Percentiles rank a stretch among this genome's conserved stretches.
Evolutionary conservation across 2,797 vertebrate species (phyloP).

Genomic region (Zenarchopterus dispar): DNA sequence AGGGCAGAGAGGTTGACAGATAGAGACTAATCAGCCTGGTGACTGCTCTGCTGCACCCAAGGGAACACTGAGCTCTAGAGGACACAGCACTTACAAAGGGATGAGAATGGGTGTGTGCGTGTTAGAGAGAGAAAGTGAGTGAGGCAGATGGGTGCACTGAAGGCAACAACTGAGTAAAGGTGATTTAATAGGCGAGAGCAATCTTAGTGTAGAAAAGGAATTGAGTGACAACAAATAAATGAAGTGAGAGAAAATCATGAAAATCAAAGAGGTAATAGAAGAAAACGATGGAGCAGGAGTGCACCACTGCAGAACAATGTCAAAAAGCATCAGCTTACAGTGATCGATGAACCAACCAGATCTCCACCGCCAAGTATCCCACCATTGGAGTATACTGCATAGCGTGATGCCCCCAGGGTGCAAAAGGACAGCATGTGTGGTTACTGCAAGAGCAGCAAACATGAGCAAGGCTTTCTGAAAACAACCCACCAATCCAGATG

Average conservation of each 20-base stretch:
- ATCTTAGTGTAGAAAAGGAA: constrained; percentile 2
- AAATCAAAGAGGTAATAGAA: constrained; percentile 9
- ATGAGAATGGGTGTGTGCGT: constrained; percentile 24
- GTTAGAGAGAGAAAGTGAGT: constrained; percentile 9
- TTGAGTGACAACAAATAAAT: constrained; percentile 14
- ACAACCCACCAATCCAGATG: constrained; percentile 2
- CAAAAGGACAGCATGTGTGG: not conserved
- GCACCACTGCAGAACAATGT: constrained; percentile 63
- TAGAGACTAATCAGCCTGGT: constrained; percentile 67
- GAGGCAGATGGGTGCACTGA: constrained; percentile 18
- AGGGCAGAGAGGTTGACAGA: constrained; percentile 68
- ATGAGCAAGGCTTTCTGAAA: constrained; percentile 1
- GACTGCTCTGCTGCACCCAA: constrained; percentile 66
- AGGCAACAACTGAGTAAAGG: constrained; percentile 24
- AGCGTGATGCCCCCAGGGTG: constrained; percentile 43
- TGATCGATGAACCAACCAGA: constrained; percentile 67
- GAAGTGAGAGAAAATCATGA: constrained; percentile 10
- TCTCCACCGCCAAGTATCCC: constrained; percentile 32
- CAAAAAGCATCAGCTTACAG: constrained; percentile 73
- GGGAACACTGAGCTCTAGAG: constrained; percentile 63
- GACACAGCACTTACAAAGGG: constrained; percentile 54
- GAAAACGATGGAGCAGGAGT: constrained; percentile 22
- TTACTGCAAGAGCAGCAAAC: constrained; percentile 5
- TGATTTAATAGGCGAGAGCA: constrained; percentile 14
- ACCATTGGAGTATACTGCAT: constrained; percentile 43